These are phyloP conservation scores for Drosophila meridionalis DNA, from an alignment of 2,888 invertebrate genomes.

Conservation along the genomic window DNA sequence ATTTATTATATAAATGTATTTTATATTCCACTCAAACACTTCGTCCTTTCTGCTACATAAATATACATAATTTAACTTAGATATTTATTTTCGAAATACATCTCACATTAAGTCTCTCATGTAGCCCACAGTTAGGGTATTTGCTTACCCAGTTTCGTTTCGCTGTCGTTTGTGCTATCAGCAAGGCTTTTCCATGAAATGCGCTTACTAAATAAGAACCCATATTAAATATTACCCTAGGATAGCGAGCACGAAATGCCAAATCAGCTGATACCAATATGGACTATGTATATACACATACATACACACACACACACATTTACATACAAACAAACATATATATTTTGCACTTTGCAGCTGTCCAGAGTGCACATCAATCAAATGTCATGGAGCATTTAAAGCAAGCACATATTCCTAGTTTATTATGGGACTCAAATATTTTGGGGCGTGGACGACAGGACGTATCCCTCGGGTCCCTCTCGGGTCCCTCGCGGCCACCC, in stretches of 20 bases:
- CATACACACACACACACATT: background rate
- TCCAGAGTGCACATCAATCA: constrained; percentile 73
- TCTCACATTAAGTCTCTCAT: accelerated
- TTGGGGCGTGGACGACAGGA: constrained; percentile 54
- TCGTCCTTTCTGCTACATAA: background rate
- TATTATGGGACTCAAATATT: constrained; percentile 57
- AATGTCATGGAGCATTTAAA: constrained; percentile 73
- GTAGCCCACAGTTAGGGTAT: background rate
- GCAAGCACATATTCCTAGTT: constrained; percentile 56
- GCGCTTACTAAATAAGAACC: constrained; percentile 57
- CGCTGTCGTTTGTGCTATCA: constrained; percentile 33
- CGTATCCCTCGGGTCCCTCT: constrained; percentile 1
- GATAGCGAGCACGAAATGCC: constrained; percentile 70
- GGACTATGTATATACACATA: background rate
- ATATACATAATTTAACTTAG: too few relatives aligned
- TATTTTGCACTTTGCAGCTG: constrained; percentile 67
- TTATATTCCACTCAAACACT: too few relatives aligned
- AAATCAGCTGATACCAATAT: constrained; percentile 63
- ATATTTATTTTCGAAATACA: background rate
- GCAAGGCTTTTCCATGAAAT: constrained; percentile 45
- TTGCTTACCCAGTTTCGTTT: background rate
- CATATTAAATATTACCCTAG: constrained; percentile 69
- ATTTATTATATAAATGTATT: too few relatives aligned
- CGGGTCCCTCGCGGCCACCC: background rate
- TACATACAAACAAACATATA: constrained; percentile 1